A percentile compares a stretch with the other conserved stretches of the same genome.
phyloP scores from a whole-genome alignment of 2,113 vertebrate genomes.

The Thamnophis sirtalis region DNA sequence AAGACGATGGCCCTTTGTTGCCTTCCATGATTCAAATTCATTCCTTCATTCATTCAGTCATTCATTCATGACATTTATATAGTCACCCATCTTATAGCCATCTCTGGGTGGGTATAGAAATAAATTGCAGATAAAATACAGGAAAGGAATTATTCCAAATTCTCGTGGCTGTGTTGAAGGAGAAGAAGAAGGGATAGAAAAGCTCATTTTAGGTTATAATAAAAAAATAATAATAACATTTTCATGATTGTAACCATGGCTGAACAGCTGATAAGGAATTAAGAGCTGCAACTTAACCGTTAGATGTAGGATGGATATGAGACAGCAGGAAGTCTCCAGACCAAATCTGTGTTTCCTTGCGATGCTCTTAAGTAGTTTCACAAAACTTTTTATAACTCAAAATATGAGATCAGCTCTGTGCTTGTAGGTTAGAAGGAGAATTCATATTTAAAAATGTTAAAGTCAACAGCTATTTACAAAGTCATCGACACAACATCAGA shows the following conservation, averaged over 20 bases:
- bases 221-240: accelerated
- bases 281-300: neutral
- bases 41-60: too few species aligned
- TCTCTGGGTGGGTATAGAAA: neutral
- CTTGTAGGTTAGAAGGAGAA: neutral
- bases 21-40: neutral
- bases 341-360: neutral
- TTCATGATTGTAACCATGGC: neutral
- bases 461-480: neutral
- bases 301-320: neutral
- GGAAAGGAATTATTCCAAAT: neutral
- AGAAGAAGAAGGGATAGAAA: neutral
- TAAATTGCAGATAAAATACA: neutral
- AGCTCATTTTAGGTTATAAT: neutral
- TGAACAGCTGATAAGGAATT: neutral
- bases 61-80: neutral
- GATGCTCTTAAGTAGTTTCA: too few species aligned
- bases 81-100: neutral
- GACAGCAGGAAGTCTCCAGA: neutral
- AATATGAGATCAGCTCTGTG: neutral
- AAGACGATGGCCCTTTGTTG: neutral
- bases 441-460: neutral
- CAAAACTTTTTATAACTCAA: neutral
- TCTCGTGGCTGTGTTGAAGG: neutral
- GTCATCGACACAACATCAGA: neutral